These are phyloP conservation scores for Axea sp. DNA, from an alignment of 2,888 invertebrate species.

Conservation along the genomic window DNA sequence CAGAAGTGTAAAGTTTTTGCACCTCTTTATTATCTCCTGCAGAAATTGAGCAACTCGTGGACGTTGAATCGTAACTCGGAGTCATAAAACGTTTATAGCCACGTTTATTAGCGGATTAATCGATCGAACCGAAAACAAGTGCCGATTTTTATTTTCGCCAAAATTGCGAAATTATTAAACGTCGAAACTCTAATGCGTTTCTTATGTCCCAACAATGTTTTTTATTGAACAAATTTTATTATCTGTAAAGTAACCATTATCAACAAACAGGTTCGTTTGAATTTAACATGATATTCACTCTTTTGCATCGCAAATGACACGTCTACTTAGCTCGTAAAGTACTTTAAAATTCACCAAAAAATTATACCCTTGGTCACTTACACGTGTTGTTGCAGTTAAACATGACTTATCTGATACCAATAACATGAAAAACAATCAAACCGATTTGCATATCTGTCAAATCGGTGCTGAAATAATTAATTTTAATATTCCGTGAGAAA, in stretches of 20 bases:
- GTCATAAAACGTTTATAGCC: conserved; percentile 42
- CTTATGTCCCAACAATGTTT: too few species aligned
- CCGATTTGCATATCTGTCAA: conserved; percentile 35
- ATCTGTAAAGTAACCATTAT: too few species aligned
- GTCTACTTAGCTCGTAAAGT: too few species aligned
- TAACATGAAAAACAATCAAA: conserved; percentile 38
- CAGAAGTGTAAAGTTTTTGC: conserved; percentile 31
- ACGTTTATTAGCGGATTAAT: conserved; percentile 34
- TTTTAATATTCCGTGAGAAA: conserved; percentile 39
- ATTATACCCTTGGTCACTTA: not conserved
- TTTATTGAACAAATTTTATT: too few species aligned
- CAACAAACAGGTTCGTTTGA: too few species aligned
- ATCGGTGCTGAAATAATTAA: conserved; percentile 23
- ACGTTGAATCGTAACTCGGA: conserved; percentile 40
- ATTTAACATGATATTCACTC: too few species aligned
- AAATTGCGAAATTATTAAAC: not conserved
- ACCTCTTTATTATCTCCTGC: conserved; percentile 19
- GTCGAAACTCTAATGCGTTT: not conserved
- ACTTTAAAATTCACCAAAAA: not conserved
- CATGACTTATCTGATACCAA: conserved; percentile 17
- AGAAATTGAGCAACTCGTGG: conserved; percentile 28
- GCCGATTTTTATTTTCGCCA: conserved; percentile 27
- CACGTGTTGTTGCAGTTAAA: conserved; percentile 21
- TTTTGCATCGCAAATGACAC: too few species aligned
- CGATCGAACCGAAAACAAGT: conserved; percentile 12